These are phyloP conservation scores for Embiotoca jacksoni DNA, from an alignment of 2,113 vertebrate species.

Conservation along the genomic window DNA sequence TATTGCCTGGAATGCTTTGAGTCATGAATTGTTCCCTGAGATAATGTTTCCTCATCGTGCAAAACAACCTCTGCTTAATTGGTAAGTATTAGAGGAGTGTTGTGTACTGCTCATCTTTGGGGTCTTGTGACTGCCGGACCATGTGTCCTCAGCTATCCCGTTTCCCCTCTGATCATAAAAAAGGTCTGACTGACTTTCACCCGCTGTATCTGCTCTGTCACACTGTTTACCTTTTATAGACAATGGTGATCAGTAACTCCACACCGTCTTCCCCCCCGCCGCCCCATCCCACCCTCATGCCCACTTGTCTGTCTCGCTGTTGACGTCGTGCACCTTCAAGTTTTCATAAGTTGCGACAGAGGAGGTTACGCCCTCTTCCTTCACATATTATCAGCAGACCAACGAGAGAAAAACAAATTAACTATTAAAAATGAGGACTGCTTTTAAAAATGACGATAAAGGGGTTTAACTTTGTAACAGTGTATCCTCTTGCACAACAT, in stretches of 20 bases:
- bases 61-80: slow-evolving; percentile 92
- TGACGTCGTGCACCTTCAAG: slow-evolving; percentile 40
- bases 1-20: slow-evolving; percentile 97
- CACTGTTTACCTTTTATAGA: slow-evolving; percentile 87
- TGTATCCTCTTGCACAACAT: slow-evolving; percentile 13
- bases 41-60: slow-evolving; percentile 98
- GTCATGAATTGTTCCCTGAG: slow-evolving; percentile 98
- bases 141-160: slow-evolving; percentile 90
- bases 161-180: slow-evolving; percentile 88
- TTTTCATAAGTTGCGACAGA: slow-evolving; percentile 52
- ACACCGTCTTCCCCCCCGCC: slow-evolving; percentile 41
- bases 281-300: slow-evolving; percentile 13
- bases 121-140: slow-evolving; percentile 87
- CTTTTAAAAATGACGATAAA: slow-evolving; percentile 45
- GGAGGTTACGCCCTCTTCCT: slow-evolving; percentile 41
- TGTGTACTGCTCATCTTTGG: slow-evolving; percentile 82
- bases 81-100: slow-evolving; percentile 86
- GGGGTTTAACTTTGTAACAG: slow-evolving; percentile 23
- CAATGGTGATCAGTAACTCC: slow-evolving; percentile 84
- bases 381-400: slow-evolving; percentile 23
- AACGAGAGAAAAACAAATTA: slow-evolving; percentile 22
- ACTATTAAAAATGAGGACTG: slow-evolving; percentile 37
- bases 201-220: slow-evolving; percentile 75
- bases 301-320: slow-evolving; percentile 38
- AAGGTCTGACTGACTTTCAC: slow-evolving; percentile 83